Base-by-base conservation (phyloP, 2,113 vertebrate genomes). In the Glareola pratincola region DNA sequence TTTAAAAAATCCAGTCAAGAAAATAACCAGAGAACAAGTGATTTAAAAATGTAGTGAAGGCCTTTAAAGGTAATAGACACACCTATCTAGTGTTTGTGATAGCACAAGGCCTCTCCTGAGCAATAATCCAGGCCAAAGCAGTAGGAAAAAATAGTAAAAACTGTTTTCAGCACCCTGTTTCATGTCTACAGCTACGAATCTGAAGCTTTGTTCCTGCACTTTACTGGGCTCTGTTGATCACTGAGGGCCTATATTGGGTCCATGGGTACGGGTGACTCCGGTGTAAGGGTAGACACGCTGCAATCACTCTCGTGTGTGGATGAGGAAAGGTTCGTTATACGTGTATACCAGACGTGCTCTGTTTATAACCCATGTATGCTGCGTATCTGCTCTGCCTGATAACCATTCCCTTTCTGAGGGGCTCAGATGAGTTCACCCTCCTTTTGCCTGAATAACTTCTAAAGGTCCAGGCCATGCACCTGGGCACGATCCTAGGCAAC, bases 291-390 rank as follows among this genome's bases (percentile, higher is more conserved):
- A 29, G 43, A 43, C n/a, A 15, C 4, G 1, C 53, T 50, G 64
- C 45, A 36, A 21, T 53, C 41, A 45, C 41, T 48, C n/a, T 32
- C 16, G 43, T 0, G 0, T 34, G 14, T 51, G 3, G 1, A 12
- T 69, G 68, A 79, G 67, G 39, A 88, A 63, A 79, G 29, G 14
- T 36, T 76, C 23, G 4, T 64, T 88, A 1, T 13, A 69, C 39
- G 45, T 24, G 34, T 51, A 6, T 32, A 39, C 4, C 18, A 83
- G 24, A 21, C 20, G 8, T 53, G 27, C 8, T 60, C 4, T 57
- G 85, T 72, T 43, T 10, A 26, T 63, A 82, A 45, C 11, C 50
- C 11, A 0, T 37, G 20, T 39, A 13, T 47, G 80, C 50, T 88
- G 62, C 18, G 5, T 34, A 12, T 37, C 57, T 76, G 23, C 20